phyloP scores from a whole-genome alignment of 2,113 vertebrate genomes.

The Chauna torquata region DNA sequence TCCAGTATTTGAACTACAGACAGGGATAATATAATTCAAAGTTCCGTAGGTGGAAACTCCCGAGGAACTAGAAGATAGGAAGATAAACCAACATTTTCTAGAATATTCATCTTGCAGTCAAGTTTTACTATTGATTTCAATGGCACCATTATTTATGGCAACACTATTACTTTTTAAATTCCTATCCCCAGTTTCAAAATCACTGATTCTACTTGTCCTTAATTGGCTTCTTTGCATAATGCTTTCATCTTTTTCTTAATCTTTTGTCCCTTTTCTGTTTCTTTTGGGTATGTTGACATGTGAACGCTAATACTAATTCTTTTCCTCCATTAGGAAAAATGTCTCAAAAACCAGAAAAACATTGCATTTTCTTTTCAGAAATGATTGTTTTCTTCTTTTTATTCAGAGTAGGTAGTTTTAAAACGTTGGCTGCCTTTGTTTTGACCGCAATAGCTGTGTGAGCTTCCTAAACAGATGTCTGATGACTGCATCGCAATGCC shows the following conservation, averaged over 20 bases:
- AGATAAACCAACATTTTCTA: background rate
- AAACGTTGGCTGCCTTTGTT: slow-evolving; percentile 63
- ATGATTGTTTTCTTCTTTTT: background rate
- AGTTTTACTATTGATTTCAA: background rate
- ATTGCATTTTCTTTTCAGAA: slow-evolving; percentile 32
- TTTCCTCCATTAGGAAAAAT: background rate
- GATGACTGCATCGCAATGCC: slow-evolving; percentile 20
- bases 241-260: background rate
- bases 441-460: slow-evolving; percentile 62
- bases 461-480: slow-evolving; percentile 44
- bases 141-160: background rate
- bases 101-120: background rate
- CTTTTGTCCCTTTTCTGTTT: background rate
- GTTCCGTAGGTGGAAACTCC: background rate
- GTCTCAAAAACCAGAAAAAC: slow-evolving; percentile 9
- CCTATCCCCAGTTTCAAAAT: background rate
- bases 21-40: background rate
- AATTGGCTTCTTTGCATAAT: background rate
- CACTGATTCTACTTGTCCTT: background rate
- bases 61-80: background rate
- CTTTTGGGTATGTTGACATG: background rate
- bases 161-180: background rate
- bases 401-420: slow-evolving; percentile 16
- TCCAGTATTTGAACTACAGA: background rate
- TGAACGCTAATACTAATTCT: background rate